Percentiles rank a stretch among this genome's conserved stretches.
Evolutionary conservation across 1,140 invertebrate species (phyloP).

Genomic region (Laupala kohalensis): DNA sequence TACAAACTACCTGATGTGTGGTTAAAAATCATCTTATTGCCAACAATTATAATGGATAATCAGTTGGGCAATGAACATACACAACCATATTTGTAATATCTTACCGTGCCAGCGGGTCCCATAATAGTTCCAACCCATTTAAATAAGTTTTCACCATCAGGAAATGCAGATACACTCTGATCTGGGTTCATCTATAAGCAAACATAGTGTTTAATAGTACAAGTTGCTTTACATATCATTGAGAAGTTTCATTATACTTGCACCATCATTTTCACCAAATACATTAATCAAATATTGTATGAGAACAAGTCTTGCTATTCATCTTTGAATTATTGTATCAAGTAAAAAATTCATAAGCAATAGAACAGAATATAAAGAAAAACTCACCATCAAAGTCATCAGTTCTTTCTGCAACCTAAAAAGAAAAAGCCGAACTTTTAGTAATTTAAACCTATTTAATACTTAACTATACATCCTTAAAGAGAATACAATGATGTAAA

Average conservation of each 20-base stretch:
- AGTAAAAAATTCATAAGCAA: background rate
- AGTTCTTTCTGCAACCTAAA: constrained; percentile 67
- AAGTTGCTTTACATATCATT: background rate
- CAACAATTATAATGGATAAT: too few relatives aligned
- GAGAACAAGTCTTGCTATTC: background rate
- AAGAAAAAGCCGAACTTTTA: constrained; percentile 19
- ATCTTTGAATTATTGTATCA: background rate
- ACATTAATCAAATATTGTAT: background rate
- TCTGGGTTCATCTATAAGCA: constrained; percentile 57
- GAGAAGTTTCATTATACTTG: background rate
- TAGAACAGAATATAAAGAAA: background rate
- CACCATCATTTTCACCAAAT: background rate
- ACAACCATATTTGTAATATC: too few relatives aligned
- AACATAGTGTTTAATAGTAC: background rate
- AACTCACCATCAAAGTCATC: constrained; percentile 56
- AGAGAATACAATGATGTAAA: background rate
- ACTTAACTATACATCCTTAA: background rate
- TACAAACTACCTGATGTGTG: too few relatives aligned
- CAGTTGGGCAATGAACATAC: too few relatives aligned
- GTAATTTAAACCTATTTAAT: background rate
- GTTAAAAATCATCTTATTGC: too few relatives aligned
- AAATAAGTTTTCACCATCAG: constrained; percentile 90
- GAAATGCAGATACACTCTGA: constrained; percentile 90
- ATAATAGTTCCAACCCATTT: constrained; percentile 91
- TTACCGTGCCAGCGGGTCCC: constrained; percentile 75